Percentiles rank a stretch among this genome's conserved stretches.
phyloP scores from a whole-genome alignment of 2,113 vertebrate species.

The Lophochroa leadbeateri region DNA sequence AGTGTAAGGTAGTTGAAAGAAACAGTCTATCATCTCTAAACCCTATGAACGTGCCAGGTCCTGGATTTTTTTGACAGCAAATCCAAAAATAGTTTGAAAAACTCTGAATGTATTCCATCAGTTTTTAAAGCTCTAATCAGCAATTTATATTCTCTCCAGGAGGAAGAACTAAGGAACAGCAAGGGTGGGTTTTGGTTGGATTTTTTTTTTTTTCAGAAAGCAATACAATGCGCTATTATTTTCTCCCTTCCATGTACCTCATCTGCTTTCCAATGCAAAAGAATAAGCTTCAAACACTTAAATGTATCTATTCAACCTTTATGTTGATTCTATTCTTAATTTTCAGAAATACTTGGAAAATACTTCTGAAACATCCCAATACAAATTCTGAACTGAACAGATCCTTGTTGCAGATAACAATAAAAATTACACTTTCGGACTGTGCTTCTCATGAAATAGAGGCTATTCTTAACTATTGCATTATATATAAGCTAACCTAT shows the following conservation, averaged over 20 bases:
- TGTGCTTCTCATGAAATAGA: background rate
- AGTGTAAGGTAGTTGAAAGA: background rate
- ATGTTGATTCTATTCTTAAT: background rate
- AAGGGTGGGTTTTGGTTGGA: background rate
- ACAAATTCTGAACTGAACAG: background rate
- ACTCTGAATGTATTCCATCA: background rate
- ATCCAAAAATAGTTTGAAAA: background rate
- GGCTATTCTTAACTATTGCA: background rate
- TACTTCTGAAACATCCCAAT: background rate
- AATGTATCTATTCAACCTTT: background rate
- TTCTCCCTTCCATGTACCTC: background rate
- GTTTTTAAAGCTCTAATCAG: background rate
- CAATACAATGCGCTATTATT: background rate
- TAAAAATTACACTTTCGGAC: background rate
- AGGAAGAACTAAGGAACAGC: background rate
- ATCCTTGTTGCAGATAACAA: background rate
- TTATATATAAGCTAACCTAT: constrained; percentile 39
- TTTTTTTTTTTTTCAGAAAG: background rate
- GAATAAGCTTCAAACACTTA: background rate
- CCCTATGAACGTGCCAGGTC: background rate
- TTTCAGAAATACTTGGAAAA: background rate
- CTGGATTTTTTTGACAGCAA: background rate
- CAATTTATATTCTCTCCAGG: background rate
- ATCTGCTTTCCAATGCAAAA: background rate
- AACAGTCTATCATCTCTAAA: background rate